Percentiles rank a stretch among this genome's conserved stretches.
phyloP scores from a whole-genome alignment of 37 sponge, comb jelly and placozoan genomes.

The Eunapius fragilis region DNA sequence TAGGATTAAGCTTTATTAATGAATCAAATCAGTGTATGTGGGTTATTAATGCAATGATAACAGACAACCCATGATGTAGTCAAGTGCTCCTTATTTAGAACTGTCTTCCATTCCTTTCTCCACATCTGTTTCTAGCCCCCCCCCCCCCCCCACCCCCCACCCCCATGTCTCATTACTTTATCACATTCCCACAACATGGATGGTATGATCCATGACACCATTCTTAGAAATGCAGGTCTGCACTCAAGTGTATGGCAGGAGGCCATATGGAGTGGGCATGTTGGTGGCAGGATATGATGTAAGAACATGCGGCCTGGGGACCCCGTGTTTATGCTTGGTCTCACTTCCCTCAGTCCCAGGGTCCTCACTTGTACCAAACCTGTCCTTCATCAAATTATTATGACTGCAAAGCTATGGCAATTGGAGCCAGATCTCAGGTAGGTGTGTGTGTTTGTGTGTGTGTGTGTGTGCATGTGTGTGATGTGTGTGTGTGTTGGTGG shows the following conservation, averaged over 20 bases:
- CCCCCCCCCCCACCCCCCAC: neutral
- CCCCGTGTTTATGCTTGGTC: neutral
- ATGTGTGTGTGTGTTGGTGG: constrained; percentile 41
- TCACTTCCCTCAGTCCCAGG: constrained; percentile 47
- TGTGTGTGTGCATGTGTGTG: constrained; percentile 25
- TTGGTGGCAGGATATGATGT: constrained; percentile 97
- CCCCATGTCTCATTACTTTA: neutral
- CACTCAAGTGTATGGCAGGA: constrained; percentile 78
- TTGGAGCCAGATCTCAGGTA: constrained; percentile 97
- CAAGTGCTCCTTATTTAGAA: too few relatives aligned
- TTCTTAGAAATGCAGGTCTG: constrained; percentile 80
- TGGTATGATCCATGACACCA: constrained; percentile 31
- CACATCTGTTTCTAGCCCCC: neutral
- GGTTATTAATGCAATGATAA: too few relatives aligned
- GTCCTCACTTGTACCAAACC: constrained; percentile 92
- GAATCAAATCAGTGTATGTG: too few relatives aligned
- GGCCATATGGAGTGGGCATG: constrained; percentile 98
- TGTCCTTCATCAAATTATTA: constrained; percentile 98
- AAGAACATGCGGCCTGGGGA: neutral
- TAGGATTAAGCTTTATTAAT: too few relatives aligned
- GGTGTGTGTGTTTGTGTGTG: neutral
- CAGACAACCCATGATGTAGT: too few relatives aligned
- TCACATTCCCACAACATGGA: neutral
- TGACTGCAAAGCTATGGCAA: constrained; percentile 99
- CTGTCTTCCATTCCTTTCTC: neutral